Evolutionary conservation across 2,888 invertebrate species (phyloP).

Genomic region (Hipparchia sbordonii): DNA sequence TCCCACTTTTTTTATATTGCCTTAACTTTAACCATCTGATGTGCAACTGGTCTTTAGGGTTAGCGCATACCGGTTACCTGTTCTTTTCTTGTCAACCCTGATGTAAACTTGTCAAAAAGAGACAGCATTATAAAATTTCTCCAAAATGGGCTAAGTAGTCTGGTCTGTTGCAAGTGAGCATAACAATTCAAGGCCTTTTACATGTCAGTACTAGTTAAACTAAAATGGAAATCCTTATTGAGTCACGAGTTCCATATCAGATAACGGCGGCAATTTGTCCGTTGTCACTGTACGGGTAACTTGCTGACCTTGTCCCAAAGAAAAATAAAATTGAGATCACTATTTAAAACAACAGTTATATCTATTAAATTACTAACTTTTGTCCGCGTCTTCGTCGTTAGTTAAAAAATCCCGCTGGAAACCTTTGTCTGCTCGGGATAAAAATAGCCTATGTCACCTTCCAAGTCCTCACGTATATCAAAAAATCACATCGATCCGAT

Average conservation of each 20-base stretch:
- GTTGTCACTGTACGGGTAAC: constrained; percentile 58
- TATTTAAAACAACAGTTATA: constrained; percentile 37
- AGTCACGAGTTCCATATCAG: constrained; percentile 74
- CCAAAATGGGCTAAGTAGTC: too few relatives aligned
- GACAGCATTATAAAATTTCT: not conserved
- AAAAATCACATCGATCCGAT: too few relatives aligned
- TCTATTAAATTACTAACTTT: constrained; percentile 33
- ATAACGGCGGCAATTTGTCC: constrained; percentile 69
- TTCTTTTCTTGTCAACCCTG: too few relatives aligned
- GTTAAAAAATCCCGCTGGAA: too few relatives aligned
- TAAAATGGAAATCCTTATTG: constrained; percentile 63
- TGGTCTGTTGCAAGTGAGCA: not conserved
- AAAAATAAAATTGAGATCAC: constrained; percentile 37
- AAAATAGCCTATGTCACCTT: too few relatives aligned
- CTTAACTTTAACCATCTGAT: too few relatives aligned
- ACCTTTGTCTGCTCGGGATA: too few relatives aligned
- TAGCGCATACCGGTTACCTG: too few relatives aligned
- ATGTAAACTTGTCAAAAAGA: not conserved
- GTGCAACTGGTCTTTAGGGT: too few relatives aligned
- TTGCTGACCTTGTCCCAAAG: constrained; percentile 59
- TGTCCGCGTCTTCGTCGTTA: too few relatives aligned
- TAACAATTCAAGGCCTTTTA: constrained; percentile 62
- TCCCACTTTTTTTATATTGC: too few relatives aligned
- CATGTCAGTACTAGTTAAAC: constrained; percentile 63
- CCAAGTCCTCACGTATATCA: too few relatives aligned